Conservation (phyloP, 2,888 invertebrate genomes). For the Bombylius major region DNA sequence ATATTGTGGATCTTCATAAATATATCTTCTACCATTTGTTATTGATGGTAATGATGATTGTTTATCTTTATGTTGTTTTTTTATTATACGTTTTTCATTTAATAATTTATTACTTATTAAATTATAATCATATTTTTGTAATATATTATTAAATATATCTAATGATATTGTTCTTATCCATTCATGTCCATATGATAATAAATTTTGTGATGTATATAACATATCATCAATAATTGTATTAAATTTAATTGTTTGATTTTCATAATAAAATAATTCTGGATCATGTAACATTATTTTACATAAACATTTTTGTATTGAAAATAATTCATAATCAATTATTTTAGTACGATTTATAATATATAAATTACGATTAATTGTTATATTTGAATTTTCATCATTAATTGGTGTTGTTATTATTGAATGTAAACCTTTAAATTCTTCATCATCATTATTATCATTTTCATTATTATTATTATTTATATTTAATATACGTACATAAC, state of each 20-base stretch:
- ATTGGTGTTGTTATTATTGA: too few relatives aligned
- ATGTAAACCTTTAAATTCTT: too few relatives aligned
- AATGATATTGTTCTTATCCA: slow-evolving; percentile 74
- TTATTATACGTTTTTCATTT: slow-evolving; percentile 42
- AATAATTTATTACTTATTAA: slow-evolving; percentile 42
- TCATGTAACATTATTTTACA: slow-evolving; percentile 55
- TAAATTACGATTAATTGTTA: too few relatives aligned
- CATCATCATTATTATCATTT: slow-evolving; percentile 6
- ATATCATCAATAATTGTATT: slow-evolving; percentile 40
- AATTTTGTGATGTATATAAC: slow-evolving; percentile 52
- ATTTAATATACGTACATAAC: not conserved
- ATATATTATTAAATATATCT: slow-evolving; percentile 60
- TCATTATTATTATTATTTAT: not conserved
- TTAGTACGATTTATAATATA: too few relatives aligned
- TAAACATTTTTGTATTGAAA: slow-evolving; percentile 59
- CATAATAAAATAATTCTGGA: slow-evolving; percentile 38
- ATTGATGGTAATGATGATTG: slow-evolving; percentile 47
- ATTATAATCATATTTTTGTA: slow-evolving; percentile 49
- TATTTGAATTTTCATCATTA: too few relatives aligned
- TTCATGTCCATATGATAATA: slow-evolving; percentile 68
- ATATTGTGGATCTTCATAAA: slow-evolving; percentile 48
- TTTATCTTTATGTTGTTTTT: slow-evolving; percentile 46
- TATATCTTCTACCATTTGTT: slow-evolving; percentile 37
- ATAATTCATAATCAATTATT: slow-evolving; percentile 57
- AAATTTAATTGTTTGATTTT: slow-evolving; percentile 11